Evolutionary conservation across 2,113 vertebrate genomes (phyloP).

Genomic region (Percina caprodes): DNA sequence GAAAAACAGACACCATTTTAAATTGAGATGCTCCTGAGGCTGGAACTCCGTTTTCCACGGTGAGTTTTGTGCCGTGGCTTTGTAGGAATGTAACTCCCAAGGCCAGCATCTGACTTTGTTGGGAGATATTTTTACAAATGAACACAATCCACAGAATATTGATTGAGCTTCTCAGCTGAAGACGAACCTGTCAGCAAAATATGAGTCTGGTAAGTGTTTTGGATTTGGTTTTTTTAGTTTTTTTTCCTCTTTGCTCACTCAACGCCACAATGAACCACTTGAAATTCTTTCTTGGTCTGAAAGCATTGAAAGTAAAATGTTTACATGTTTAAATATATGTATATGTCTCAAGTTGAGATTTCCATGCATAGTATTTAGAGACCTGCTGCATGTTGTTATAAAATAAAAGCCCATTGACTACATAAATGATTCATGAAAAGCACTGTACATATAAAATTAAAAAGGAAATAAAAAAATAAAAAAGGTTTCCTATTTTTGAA

Average conservation of each 20-base stretch:
- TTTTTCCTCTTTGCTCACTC: too few relatives aligned
- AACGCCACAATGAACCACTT: background rate
- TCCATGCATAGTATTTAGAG: slow-evolving; percentile 58
- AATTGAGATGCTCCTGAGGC: background rate
- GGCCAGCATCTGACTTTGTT: background rate
- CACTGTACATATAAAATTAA: slow-evolving; percentile 33
- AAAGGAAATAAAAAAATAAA: slow-evolving; percentile 37
- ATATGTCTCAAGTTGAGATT: slow-evolving; percentile 25
- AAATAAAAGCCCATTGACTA: slow-evolving; percentile 8
- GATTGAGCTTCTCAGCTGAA: background rate
- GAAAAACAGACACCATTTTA: background rate
- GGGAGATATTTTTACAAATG: background rate
- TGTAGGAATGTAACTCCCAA: background rate
- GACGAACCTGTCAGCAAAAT: background rate
- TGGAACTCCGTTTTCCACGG: background rate
- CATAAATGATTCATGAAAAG: slow-evolving; percentile 20
- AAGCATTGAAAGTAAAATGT: slow-evolving; percentile 29
- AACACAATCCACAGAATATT: background rate
- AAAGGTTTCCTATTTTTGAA: slow-evolving; percentile 15
- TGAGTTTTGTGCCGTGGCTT: background rate
- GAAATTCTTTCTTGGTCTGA: background rate
- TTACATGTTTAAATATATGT: slow-evolving; percentile 6
- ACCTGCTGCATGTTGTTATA: slow-evolving; percentile 38
- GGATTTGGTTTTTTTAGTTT: too few relatives aligned
- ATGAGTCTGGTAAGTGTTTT: background rate